Evolutionary conservation across 2,797 vertebrate genomes (phyloP).

Genomic region (Danio albolineatus): DNA sequence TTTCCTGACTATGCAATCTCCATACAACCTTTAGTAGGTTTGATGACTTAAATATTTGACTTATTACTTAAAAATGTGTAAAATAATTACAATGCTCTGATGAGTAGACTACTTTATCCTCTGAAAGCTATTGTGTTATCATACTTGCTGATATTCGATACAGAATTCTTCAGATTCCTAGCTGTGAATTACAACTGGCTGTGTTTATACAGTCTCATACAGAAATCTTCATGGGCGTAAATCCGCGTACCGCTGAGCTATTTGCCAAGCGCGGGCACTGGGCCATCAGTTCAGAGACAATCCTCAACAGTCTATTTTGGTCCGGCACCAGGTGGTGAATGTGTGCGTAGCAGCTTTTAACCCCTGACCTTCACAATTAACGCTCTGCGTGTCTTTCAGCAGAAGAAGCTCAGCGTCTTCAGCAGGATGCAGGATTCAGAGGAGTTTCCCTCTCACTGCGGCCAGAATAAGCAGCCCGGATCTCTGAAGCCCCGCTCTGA

Average conservation of each 20-base stretch:
- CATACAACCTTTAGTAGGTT: neutral
- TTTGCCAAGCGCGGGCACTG: slow-evolving; percentile 39
- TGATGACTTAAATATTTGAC: too few species aligned
- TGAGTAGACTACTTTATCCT: neutral
- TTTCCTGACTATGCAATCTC: neutral
- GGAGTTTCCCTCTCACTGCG: slow-evolving; percentile 82
- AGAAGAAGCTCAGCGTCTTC: slow-evolving; percentile 89
- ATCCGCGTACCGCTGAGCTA: slow-evolving; percentile 25
- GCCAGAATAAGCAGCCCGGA: slow-evolving; percentile 78
- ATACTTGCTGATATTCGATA: slow-evolving; percentile 6
- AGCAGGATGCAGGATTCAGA: slow-evolving; percentile 95
- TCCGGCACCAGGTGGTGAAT: slow-evolving; percentile 23
- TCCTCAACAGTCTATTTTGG: slow-evolving; percentile 44
- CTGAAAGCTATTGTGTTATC: neutral
- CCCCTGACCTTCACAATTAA: slow-evolving; percentile 5
- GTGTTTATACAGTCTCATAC: slow-evolving; percentile 17
- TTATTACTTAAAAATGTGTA: neutral
- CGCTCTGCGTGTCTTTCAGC: slow-evolving; percentile 44
- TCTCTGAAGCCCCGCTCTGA: slow-evolving; percentile 77
- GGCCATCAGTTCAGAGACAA: slow-evolving; percentile 32
- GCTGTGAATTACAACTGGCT: slow-evolving; percentile 12
- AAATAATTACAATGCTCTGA: neutral
- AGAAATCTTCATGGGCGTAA: slow-evolving; percentile 29
- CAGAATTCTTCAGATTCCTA: slow-evolving; percentile 21
- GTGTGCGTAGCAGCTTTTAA: slow-evolving; percentile 25